phyloP scores from a whole-genome alignment of 2,797 vertebrate genomes.

The Chelidonichthys spinosus region DNA sequence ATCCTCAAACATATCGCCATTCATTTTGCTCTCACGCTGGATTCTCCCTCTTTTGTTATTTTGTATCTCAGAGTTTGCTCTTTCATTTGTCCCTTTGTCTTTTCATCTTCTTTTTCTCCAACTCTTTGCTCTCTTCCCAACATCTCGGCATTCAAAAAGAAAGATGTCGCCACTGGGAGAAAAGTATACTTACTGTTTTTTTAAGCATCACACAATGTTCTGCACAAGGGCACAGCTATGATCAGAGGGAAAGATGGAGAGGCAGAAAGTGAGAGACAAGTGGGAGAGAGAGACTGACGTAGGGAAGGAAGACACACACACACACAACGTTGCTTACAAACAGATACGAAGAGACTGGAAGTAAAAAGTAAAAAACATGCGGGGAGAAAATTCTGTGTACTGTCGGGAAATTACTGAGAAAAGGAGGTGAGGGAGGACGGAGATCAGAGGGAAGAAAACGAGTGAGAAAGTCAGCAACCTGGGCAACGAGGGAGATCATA shows the following conservation, averaged over 20 bases:
- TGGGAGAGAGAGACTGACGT: neutral
- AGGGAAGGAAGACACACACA: neutral
- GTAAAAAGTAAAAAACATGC: neutral
- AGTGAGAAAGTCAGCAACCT: conserved; percentile 30
- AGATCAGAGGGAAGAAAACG: neutral
- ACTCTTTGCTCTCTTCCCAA: conserved; percentile 14
- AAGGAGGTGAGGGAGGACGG: conserved; percentile 4
- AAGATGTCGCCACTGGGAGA: conserved; percentile 46
- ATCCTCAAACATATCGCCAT: conserved; percentile 37
- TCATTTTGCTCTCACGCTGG: conserved; percentile 24
- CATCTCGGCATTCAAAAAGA: conserved; percentile 14
- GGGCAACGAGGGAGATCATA: conserved; percentile 42
- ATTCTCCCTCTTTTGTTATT: conserved; percentile 29
- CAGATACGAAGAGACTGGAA: neutral
- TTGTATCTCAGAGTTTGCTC: conserved; percentile 6
- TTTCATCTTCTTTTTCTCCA: conserved; percentile 23
- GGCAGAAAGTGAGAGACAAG: conserved; percentile 18
- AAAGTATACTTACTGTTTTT: conserved; percentile 45
- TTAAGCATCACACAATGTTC: conserved; percentile 49
- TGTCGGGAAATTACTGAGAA: conserved; percentile 11
- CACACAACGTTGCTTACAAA: conserved; percentile 11
- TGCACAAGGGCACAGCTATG: conserved; percentile 29
- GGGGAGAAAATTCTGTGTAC: neutral
- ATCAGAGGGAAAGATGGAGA: conserved; percentile 39
- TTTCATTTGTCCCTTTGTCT: conserved; percentile 43